Conservation (phyloP, 2,888 invertebrate genomes). For the Pristionchus mayeri region DNA sequence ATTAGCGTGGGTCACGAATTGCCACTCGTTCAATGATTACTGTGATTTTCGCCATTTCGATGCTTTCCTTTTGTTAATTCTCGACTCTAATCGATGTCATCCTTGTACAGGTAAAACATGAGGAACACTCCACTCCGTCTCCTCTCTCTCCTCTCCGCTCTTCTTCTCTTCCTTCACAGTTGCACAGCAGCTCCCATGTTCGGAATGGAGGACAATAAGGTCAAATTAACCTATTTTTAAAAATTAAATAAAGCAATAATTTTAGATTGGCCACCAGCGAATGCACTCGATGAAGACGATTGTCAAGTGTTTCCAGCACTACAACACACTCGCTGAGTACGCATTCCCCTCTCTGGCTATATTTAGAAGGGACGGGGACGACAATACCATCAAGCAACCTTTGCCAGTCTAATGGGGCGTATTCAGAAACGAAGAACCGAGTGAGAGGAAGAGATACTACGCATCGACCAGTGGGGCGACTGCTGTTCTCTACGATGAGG, state of each 20-base stretch:
- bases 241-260: background rate
- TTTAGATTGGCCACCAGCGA: constrained; percentile 37
- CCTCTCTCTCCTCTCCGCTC: background rate
- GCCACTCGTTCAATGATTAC: background rate
- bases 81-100: background rate
- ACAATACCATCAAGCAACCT: background rate
- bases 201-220: background rate
- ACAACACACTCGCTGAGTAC: background rate
- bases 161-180: background rate
- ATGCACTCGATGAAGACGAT: background rate
- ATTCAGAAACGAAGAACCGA: background rate
- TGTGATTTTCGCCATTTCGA: background rate
- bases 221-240: background rate
- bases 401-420: background rate
- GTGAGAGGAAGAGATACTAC: constrained; percentile 35
- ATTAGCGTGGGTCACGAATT: background rate
- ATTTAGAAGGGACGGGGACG: too few relatives aligned
- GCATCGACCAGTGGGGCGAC: constrained; percentile 12
- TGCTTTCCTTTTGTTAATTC: background rate
- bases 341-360: background rate
- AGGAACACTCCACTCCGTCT: constrained; percentile 1
- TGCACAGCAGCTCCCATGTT: background rate
- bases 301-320: background rate
- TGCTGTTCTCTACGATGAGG: constrained; percentile 39
- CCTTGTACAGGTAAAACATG: background rate